These are phyloP conservation scores for Agelastica alni DNA, from an alignment of 2,888 invertebrate genomes.

Conservation along the genomic window DNA sequence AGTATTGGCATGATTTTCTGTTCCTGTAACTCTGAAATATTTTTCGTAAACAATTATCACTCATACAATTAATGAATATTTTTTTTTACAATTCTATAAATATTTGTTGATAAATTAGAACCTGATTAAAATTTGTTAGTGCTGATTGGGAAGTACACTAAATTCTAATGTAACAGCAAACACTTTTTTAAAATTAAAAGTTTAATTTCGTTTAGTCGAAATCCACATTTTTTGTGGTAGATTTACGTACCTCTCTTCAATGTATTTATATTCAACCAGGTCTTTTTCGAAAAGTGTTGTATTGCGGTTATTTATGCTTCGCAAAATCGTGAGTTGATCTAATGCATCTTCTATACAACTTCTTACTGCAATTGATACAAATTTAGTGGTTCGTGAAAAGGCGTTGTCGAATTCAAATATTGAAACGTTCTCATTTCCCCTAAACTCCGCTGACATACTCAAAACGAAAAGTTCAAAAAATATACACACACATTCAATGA, in stretches of 20 bases:
- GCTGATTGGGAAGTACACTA: not conserved
- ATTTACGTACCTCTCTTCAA: slow-evolving; percentile 28
- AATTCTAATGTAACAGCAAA: too few relatives aligned
- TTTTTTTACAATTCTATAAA: too few relatives aligned
- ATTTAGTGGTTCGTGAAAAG: too few relatives aligned
- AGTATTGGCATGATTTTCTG: slow-evolving; percentile 35
- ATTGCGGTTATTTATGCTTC: slow-evolving; percentile 32
- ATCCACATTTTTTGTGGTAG: too few relatives aligned
- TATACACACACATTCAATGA: too few relatives aligned
- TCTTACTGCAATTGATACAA: slow-evolving; percentile 15
- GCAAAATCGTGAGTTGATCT: slow-evolving; percentile 36
- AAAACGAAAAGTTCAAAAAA: too few relatives aligned
- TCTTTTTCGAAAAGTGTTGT: slow-evolving; percentile 8
- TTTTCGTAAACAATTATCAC: too few relatives aligned
- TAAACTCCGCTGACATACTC: too few relatives aligned
- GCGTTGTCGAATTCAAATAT: too few relatives aligned
- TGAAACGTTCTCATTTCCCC: too few relatives aligned
- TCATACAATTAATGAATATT: not conserved
- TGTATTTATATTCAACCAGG: slow-evolving; percentile 16
- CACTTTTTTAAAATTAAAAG: not conserved
- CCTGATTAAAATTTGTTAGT: not conserved
- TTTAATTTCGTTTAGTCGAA: too few relatives aligned
- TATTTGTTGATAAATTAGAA: too few relatives aligned
- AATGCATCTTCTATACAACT: slow-evolving; percentile 34
- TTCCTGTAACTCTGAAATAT: slow-evolving; percentile 34